Evolutionary conservation across 2,113 vertebrate species (phyloP), one percentile per base, ranked within the genome.

Genomic region (Caretta caretta): DNA sequence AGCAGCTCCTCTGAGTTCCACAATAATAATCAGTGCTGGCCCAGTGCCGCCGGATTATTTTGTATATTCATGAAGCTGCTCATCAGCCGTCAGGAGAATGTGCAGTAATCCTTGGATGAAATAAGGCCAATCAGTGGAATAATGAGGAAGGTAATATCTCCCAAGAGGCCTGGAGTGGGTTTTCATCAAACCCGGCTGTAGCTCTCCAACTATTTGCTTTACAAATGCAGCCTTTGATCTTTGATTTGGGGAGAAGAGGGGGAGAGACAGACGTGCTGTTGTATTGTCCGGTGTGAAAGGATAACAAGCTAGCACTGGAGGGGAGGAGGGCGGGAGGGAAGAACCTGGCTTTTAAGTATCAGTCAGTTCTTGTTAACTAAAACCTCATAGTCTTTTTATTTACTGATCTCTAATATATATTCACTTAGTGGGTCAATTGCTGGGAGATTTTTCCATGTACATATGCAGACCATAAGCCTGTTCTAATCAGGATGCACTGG

Each of bases 211-310:
- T 99, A 99, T 99, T 99, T 99, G 99, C 99, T 99, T 99, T 99
- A 99, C 99, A 99, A 99, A 99, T 99, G 99, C 99, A 99, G 99
- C 98, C 99, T 99, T 99, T 99, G 99, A 99, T 99, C 99, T 99
- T 98, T 99, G 99, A 99, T 99, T 99, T 99, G 99, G 99, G 99
- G 96, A 98, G 98, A 96, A 97, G 97, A 98, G 96, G 97, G 98
- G 98, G 98, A 98, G 98, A 97, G 97, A 98, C 97, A 95, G 97
- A 97, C 97, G 95, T 94, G 97, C 97, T 96, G 95, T 96, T 95
- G 97, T 95, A 98, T 98, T 98, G 99, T 99, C 99, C 99, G 94
- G 98, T 98, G 92, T 96, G 98, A 97, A 90, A 98, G 98, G 98
- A 98, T 98, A 98, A 98, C 98, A 98, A 98, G 98, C 98, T 96